These are phyloP conservation scores for Echinops telfairi DNA, from an alignment of 2,113 vertebrate genomes.

Conservation along the genomic window DNA sequence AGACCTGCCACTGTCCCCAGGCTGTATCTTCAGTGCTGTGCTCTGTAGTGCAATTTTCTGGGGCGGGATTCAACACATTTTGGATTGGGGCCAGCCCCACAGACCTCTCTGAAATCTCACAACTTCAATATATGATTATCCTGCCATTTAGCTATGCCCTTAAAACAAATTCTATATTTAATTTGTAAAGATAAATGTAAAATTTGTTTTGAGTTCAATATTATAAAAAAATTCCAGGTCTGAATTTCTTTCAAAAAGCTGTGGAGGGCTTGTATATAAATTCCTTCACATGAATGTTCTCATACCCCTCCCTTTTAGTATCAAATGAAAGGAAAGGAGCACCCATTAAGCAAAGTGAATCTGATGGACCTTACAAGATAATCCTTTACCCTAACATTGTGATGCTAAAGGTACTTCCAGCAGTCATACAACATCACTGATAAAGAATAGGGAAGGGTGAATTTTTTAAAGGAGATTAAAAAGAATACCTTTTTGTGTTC, in stretches of 20 bases:
- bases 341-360: conserved; percentile 22
- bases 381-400: neutral
- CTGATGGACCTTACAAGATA: no score
- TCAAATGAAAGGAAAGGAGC: neutral
- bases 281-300: neutral
- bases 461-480: neutral
- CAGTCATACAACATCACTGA: neutral
- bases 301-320: neutral
- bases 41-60: no score
- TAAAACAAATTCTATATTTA: neutral
- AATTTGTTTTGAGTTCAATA: neutral
- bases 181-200: neutral
- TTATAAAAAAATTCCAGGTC: neutral
- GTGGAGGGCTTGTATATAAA: neutral
- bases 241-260: conserved; percentile 45
- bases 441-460: neutral
- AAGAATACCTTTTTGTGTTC: neutral
- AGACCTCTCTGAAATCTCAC: no score
- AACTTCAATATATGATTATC: neutral
- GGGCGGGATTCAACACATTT: no score
- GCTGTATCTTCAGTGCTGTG: no score
- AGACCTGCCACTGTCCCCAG: no score
- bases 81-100: no score
- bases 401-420: neutral
- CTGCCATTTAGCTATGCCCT: neutral